These are phyloP conservation scores for Dunckerocampus dactyliophorus DNA, from an alignment of 2,113 vertebrate species.

Conservation along the genomic window DNA sequence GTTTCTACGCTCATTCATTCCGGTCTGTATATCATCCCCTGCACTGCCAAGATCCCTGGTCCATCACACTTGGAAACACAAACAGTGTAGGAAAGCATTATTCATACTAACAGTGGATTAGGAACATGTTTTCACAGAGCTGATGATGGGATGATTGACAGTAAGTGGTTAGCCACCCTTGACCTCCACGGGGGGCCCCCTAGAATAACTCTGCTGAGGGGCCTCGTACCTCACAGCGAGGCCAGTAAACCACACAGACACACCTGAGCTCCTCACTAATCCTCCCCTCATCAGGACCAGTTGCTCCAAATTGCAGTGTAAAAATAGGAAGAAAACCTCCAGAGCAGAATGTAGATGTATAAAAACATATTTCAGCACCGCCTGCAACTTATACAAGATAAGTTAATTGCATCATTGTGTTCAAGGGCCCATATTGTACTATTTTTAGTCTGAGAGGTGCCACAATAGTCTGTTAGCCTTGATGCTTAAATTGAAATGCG, in stretches of 20 bases:
- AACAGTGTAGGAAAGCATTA: slow-evolving; percentile 38
- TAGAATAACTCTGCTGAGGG: slow-evolving; percentile 9
- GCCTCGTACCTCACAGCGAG: slow-evolving; percentile 6
- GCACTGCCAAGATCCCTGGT: slow-evolving; percentile 19
- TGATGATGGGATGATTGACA: slow-evolving; percentile 44
- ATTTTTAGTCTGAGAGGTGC: too few species aligned
- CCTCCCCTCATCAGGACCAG: slow-evolving; percentile 4
- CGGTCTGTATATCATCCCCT: slow-evolving; percentile 5
- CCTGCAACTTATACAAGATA: neutral
- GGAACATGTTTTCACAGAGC: slow-evolving; percentile 34
- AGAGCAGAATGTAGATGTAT: neutral
- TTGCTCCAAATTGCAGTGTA: neutral
- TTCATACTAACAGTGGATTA: slow-evolving; percentile 26
- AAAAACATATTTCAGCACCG: neutral
- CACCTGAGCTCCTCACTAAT: slow-evolving; percentile 9
- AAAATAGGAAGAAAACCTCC: neutral
- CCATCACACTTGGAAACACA: slow-evolving; percentile 26
- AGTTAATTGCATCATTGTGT: too few species aligned
- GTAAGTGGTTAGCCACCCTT: slow-evolving; percentile 36
- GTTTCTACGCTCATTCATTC: neutral
- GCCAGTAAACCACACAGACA: slow-evolving; percentile 13
- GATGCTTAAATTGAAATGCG: too few species aligned
- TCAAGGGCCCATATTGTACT: too few species aligned
- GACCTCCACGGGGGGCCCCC: slow-evolving; percentile 3
- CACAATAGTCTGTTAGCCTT: too few species aligned